phyloP scores from a whole-genome alignment of 1,140 invertebrate species.

The Ephestia elutella region DNA sequence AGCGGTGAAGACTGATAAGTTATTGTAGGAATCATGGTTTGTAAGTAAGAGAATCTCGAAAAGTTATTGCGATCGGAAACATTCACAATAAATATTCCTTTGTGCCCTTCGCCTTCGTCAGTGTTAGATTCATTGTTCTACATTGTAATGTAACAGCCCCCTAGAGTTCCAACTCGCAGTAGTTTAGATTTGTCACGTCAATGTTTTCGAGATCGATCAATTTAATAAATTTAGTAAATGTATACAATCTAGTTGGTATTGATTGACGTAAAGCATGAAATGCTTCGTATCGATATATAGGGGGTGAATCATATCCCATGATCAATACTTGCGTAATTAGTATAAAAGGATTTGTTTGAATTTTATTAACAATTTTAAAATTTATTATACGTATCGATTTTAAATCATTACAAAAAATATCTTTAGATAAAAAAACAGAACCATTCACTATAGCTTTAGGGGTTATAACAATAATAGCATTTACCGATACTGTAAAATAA shows the following conservation, averaged over 20 bases:
- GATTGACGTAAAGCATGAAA: conserved; percentile 57
- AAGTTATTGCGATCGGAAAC: conserved; percentile 46
- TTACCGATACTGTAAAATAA: conserved; percentile 66
- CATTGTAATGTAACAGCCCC: conserved; percentile 38
- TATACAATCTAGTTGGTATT: conserved; percentile 63
- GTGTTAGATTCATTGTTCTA: conserved; percentile 60
- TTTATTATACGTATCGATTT: conserved; percentile 27
- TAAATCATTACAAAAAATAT: conserved; percentile 42
- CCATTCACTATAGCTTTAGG: conserved; percentile 66
- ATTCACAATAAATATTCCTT: conserved; percentile 31
- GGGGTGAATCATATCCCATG: conserved; percentile 44
- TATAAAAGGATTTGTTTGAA: conserved; percentile 34
- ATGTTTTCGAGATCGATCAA: conserved; percentile 60
- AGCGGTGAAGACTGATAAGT: conserved; percentile 71
- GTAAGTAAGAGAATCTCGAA: conserved; percentile 46
- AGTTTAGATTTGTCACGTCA: conserved; percentile 63
- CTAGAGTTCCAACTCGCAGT: conserved; percentile 50
- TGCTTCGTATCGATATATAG: conserved; percentile 54
- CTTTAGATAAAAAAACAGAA: conserved; percentile 56
- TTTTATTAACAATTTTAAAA: conserved; percentile 26
- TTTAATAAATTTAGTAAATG: conserved; percentile 60
- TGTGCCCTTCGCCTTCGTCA: conserved; percentile 50
- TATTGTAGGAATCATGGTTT: conserved; percentile 60
- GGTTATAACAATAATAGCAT: conserved; percentile 67
- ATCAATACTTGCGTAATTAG: conserved; percentile 27